Conservation (phyloP, 2,888 invertebrate species). For the Arge pagana region DNA sequence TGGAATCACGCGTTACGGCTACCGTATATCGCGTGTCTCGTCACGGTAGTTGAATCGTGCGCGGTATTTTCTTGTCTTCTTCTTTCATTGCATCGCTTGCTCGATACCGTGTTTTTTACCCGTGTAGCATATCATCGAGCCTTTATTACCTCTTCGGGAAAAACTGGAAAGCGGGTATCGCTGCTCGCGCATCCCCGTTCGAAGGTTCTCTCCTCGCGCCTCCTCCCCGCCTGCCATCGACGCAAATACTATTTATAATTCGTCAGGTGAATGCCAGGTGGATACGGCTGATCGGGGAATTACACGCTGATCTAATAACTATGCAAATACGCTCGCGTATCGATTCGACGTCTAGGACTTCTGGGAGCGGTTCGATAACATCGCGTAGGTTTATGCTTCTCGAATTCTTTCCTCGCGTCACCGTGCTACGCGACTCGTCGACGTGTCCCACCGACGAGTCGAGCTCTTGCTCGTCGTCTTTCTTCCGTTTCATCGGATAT, state of each 20-base stretch:
- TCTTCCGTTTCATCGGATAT: too few relatives aligned
- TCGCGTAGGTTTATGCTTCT: too few relatives aligned
- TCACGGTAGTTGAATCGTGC: slow-evolving; percentile 4
- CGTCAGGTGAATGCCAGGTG: slow-evolving; percentile 50
- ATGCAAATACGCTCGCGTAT: slow-evolving; percentile 46
- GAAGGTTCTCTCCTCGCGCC: not conserved
- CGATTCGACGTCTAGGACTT: too few relatives aligned
- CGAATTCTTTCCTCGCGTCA: too few relatives aligned
- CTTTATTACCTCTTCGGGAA: not conserved
- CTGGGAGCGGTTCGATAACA: too few relatives aligned
- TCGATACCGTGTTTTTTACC: too few relatives aligned
- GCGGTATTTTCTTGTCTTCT: not conserved
- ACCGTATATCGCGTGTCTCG: slow-evolving; percentile 30
- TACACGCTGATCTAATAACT: slow-evolving; percentile 51
- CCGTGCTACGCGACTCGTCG: too few relatives aligned
- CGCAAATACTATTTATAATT: slow-evolving; percentile 48
- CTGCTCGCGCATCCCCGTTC: not conserved
- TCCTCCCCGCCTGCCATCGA: not conserved
- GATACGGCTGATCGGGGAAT: slow-evolving; percentile 40
- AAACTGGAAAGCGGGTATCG: not conserved
- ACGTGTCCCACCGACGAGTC: too few relatives aligned
- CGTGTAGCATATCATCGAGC: not conserved
- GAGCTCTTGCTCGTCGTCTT: too few relatives aligned
- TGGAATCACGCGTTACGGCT: slow-evolving; percentile 27
- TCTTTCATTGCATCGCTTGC: not conserved